A percentile compares a stretch with the other conserved stretches of the same genome.
Evolutionary conservation across 2,113 vertebrate species (phyloP).

Genomic region (Pseudolaguvia tuberculata): DNA sequence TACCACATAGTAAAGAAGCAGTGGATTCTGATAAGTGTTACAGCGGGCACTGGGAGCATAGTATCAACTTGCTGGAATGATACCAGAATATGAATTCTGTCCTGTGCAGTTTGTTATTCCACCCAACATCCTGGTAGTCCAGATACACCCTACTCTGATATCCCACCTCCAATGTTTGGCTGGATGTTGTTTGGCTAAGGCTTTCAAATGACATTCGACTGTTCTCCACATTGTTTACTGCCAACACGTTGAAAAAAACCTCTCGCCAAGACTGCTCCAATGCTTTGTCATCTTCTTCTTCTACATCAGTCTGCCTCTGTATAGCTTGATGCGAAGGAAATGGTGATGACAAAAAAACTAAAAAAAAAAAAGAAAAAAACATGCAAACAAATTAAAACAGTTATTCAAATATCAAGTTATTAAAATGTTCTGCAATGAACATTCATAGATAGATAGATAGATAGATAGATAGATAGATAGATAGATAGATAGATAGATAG

Average conservation of each 20-base stretch:
- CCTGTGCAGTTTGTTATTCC: conserved; percentile 25
- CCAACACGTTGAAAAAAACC: conserved; percentile 16
- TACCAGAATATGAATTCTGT: conserved; percentile 38
- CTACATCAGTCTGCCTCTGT: conserved; percentile 13
- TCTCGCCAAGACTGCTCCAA: conserved; percentile 8
- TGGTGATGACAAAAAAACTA: conserved; percentile 18
- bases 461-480: too few species aligned
- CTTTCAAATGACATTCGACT: conserved; percentile 38
- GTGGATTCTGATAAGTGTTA: conserved; percentile 19
- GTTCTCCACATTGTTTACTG: conserved; percentile 9
- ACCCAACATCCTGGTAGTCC: not conserved
- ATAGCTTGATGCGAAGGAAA: conserved; percentile 29
- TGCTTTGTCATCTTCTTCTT: conserved; percentile 13
- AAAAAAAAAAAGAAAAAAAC: conserved; percentile 20
- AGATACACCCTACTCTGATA: not conserved
- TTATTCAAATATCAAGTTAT: conserved; percentile 4
- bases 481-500: too few species aligned
- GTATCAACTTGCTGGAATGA: conserved; percentile 27
- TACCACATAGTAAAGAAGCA: not conserved
- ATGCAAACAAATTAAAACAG: not conserved
- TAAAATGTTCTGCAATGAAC: too few species aligned
- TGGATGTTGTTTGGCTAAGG: conserved; percentile 25
- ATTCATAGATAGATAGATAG: too few species aligned
- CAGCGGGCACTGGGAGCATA: conserved; percentile 21
- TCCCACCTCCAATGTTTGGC: not conserved